These are phyloP conservation scores for Melanocharis versteri DNA, from an alignment of 2,113 vertebrate genomes.

Conservation along the genomic window DNA sequence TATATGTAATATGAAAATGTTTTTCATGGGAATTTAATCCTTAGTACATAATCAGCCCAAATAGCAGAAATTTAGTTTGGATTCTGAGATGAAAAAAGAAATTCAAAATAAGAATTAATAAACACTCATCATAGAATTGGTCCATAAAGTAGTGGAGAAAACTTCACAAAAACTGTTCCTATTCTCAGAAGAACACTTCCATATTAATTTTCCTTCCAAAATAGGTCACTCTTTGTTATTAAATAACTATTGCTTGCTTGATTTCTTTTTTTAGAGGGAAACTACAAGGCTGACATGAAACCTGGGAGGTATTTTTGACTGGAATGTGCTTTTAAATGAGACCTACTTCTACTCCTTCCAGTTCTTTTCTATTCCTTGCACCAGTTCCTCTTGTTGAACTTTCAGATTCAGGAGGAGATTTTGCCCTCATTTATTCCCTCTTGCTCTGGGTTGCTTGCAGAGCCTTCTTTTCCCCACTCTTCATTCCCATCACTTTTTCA, in stretches of 20 bases:
- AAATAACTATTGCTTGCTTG: background rate
- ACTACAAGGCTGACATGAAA: background rate
- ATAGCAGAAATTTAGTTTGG: background rate
- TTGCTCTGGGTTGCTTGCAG: background rate
- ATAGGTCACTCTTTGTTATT: constrained; percentile 26
- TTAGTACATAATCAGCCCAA: background rate
- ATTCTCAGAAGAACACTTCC: background rate
- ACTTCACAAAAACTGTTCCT: background rate
- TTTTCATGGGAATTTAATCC: background rate
- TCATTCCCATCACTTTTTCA: background rate
- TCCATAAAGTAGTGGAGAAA: background rate
- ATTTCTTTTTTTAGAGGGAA: constrained; percentile 29
- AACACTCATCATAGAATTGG: background rate
- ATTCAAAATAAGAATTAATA: background rate
- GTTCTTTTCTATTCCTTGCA: background rate
- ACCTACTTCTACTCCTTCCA: constrained; percentile 5
- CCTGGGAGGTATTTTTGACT: constrained; percentile 26
- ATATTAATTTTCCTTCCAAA: constrained; percentile 25
- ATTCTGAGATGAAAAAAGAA: background rate
- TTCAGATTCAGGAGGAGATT: background rate
- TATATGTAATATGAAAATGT: background rate
- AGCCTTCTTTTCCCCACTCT: background rate
- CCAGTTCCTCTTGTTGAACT: background rate
- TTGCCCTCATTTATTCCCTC: background rate
- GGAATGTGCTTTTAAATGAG: constrained; percentile 32